Evolutionary conservation across 2,888 invertebrate genomes (phyloP).

Genomic region (Zele albiditarsus): DNA sequence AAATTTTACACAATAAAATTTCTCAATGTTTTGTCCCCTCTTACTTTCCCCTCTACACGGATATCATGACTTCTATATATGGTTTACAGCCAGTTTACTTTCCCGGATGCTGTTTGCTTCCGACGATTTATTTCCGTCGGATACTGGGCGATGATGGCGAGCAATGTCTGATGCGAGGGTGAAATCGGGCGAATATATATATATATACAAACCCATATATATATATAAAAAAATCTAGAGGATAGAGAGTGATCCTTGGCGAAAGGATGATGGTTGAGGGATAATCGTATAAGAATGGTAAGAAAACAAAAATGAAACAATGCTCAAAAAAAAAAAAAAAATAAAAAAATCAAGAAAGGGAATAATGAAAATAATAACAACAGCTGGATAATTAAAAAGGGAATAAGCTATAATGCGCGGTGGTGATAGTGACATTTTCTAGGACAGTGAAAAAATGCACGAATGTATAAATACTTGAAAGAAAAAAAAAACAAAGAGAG

Average conservation of each 20-base stretch:
- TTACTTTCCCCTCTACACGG: conserved; percentile 1
- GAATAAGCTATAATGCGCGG: neutral
- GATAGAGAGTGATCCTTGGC: conserved; percentile 8
- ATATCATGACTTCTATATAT: conserved; percentile 31
- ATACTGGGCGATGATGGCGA: conserved; percentile 48
- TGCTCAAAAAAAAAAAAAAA: neutral
- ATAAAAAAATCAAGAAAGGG: neutral
- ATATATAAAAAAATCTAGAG: conserved; percentile 14
- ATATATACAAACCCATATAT: neutral
- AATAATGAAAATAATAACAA: neutral
- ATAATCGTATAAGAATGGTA: neutral
- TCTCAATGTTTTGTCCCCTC: conserved; percentile 8
- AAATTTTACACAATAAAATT: neutral
- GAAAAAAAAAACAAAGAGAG: neutral
- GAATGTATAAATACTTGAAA: neutral
- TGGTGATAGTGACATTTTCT: neutral
- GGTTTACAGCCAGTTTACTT: conserved; percentile 47
- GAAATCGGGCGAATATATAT: neutral
- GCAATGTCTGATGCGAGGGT: conserved; percentile 39
- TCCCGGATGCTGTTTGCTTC: conserved; percentile 50
- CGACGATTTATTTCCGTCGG: conserved; percentile 52
- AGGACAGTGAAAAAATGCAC: conserved; percentile 21
- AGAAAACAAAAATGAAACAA: neutral
- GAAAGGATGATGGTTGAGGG: neutral
- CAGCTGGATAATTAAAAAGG: neutral